These are phyloP conservation scores for Dicranocentrus wangi DNA, from an alignment of 2,888 invertebrate species.

Conservation along the genomic window DNA sequence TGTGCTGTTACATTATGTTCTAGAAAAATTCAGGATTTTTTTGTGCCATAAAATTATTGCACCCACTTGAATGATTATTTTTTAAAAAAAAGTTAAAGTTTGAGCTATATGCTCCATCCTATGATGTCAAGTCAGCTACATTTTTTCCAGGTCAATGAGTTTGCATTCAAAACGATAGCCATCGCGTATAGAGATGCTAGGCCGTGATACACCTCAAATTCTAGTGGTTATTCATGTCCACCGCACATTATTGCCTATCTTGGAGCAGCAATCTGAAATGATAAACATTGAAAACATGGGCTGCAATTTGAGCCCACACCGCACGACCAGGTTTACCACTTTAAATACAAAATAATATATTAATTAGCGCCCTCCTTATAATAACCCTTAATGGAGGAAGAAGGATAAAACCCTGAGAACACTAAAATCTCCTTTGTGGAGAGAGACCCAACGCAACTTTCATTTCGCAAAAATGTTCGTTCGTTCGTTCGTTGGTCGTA, in stretches of 20 bases:
- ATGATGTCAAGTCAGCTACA: background rate
- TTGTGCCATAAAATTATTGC: too few relatives aligned
- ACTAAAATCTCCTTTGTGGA: too few relatives aligned
- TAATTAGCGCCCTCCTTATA: conserved; percentile 18
- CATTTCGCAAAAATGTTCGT: conserved; percentile 8
- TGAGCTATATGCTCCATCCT: too few relatives aligned
- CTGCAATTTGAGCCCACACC: too few relatives aligned
- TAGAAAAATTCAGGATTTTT: too few relatives aligned
- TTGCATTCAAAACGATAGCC: background rate
- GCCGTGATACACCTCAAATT: too few relatives aligned
- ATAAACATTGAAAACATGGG: background rate
- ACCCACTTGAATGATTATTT: too few relatives aligned
- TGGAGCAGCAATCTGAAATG: background rate
- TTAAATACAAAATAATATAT: conserved; percentile 8
- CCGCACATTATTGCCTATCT: background rate
- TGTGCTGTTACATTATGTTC: too few relatives aligned
- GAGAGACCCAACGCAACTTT: conserved; percentile 1
- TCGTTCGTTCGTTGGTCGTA: background rate
- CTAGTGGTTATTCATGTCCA: background rate
- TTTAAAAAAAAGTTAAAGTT: too few relatives aligned
- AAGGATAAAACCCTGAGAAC: too few relatives aligned
- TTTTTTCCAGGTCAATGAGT: conserved; percentile 15
- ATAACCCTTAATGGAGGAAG: conserved; percentile 3
- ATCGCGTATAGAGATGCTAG: background rate
- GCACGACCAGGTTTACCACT: too few relatives aligned